Base-by-base conservation (phyloP, 1,140 invertebrate genomes). In the Drosophila arizonae region DNA sequence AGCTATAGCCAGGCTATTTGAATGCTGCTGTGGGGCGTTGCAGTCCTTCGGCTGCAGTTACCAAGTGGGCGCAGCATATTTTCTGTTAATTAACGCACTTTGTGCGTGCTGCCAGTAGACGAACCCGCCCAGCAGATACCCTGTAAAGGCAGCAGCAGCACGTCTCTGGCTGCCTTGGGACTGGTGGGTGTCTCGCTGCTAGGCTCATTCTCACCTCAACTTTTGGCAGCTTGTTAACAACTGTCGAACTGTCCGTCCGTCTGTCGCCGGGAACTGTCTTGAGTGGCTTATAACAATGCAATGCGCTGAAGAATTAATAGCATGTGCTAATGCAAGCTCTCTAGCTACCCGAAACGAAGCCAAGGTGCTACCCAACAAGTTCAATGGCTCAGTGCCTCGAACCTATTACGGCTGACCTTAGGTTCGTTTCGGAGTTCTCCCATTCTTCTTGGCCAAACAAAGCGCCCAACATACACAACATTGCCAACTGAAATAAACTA, bases 1-100 rank as follows among this genome's bases (percentile, higher is more conserved):
- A 6, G 46, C 45, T 39, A 17, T 33, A 5, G 24, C 17, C 48
- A 51, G 26, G 17, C 65, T 69, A 70, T 69, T 74, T 69, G 51
- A 63, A 71, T 70, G 60, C 65, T 57, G 52, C 77, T 69, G 54
- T 54, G 61, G 61, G 76, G 69, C 66, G 65, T 73, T 33, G 33
- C 63, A 17, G 17, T 67, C 26, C 63, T 67, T 21, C 33, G 28
- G 36, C 48, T 56, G 46, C 28, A 48, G 70, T 68, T 73, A 43
- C 57, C 72, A 79, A 81, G 82, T 87, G 81, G 86, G 85, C 86
- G 80, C 86, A 81, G 85, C 81, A 79, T 84, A 80, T 88, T 81
- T 81, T 85, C 74, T 76, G 74, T 88, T 87, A 88, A 87, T 87
- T 84, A 87, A 89, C 86, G 81, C 81, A 85, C 67, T 81, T 81